A percentile compares a stretch with the other conserved stretches of the same genome.
These are phyloP conservation scores for Hyles lineata DNA, from an alignment of 2,888 invertebrate species.

Conservation along the genomic window DNA sequence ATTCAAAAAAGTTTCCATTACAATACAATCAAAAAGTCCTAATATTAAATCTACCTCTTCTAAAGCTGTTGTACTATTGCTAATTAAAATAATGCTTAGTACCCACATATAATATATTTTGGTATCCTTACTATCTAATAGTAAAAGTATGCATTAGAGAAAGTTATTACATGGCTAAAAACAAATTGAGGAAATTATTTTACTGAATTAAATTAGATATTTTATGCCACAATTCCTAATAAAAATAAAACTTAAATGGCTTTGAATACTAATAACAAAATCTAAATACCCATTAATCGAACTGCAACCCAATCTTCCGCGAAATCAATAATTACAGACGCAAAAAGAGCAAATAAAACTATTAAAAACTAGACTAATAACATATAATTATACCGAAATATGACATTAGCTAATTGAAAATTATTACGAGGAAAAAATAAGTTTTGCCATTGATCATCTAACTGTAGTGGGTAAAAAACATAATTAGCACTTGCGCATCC, in stretches of 20 bases:
- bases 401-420: slow-evolving; percentile 24
- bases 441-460: not conserved
- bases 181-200: not conserved
- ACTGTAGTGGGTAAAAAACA: not conserved
- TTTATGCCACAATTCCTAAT: not conserved
- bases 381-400: slow-evolving; percentile 11
- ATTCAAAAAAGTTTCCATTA: too few relatives aligned
- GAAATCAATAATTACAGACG: slow-evolving; percentile 17
- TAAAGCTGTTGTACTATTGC: too few relatives aligned
- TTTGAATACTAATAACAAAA: not conserved
- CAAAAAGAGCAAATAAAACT: slow-evolving; percentile 13
- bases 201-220: not conserved
- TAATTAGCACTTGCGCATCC: slow-evolving; percentile 13
- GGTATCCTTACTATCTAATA: too few relatives aligned
- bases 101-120: too few relatives aligned
- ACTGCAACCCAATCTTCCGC: slow-evolving; percentile 9
- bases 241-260: not conserved
- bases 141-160: too few relatives aligned
- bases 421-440: not conserved
- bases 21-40: too few relatives aligned
- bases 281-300: not conserved
- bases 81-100: too few relatives aligned
- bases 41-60: too few relatives aligned
- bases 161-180: too few relatives aligned
- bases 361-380: slow-evolving; percentile 24